These are phyloP conservation scores for Ia io DNA, from an alignment of 2,113 vertebrate genomes.

Conservation along the genomic window DNA sequence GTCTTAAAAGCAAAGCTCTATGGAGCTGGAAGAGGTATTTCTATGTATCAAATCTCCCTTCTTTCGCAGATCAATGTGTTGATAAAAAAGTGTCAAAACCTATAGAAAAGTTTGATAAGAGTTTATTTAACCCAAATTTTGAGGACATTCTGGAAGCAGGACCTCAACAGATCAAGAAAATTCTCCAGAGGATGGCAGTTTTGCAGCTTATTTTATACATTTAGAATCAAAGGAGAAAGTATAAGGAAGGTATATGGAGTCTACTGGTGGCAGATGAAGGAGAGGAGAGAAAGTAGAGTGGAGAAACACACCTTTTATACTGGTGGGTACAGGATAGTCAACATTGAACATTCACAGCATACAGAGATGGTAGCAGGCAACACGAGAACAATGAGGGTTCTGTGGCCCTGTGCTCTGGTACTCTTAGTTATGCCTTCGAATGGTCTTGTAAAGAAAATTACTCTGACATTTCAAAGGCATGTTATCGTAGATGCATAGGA, in stretches of 20 bases:
- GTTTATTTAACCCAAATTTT: neutral
- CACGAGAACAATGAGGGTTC: neutral
- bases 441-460: neutral
- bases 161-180: neutral
- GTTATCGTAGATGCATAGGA: neutral
- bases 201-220: neutral
- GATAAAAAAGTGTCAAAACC: neutral
- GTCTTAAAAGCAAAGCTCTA: neutral
- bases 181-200: neutral
- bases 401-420: neutral
- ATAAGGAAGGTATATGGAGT: neutral
- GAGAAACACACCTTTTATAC: neutral
- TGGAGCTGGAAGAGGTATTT: neutral
- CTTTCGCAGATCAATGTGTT: neutral
- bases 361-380: neutral
- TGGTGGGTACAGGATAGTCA: neutral
- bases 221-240: neutral
- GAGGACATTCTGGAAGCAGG: too few species aligned
- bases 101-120: neutral
- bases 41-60: neutral
- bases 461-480: neutral
- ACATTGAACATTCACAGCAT: neutral
- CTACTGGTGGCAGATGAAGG: neutral
- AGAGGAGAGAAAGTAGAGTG: neutral
- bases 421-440: neutral